Evolutionary conservation across 2,113 vertebrate species (phyloP).

Genomic region (Dascyllus trimaculatus): DNA sequence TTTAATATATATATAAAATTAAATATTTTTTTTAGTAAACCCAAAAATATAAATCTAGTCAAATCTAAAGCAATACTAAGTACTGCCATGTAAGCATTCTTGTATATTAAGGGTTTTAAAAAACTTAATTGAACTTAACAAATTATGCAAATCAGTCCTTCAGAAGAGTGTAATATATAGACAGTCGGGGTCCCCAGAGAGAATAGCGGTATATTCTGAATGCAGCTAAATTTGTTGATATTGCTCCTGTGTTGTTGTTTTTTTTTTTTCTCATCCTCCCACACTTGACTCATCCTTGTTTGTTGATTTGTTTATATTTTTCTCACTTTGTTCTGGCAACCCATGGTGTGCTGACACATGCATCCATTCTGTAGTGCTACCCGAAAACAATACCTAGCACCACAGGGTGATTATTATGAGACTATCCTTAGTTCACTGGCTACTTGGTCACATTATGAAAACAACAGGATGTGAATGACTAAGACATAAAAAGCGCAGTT

Average conservation of each 20-base stretch:
- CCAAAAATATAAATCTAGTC: too few relatives aligned
- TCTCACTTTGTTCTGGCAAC: constrained; percentile 49
- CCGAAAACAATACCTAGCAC: constrained; percentile 38
- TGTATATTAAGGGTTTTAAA: neutral
- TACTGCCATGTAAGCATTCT: neutral
- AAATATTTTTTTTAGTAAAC: too few relatives aligned
- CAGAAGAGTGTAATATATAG: neutral
- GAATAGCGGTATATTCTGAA: constrained; percentile 18
- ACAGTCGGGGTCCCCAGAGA: neutral
- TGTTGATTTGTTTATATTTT: constrained; percentile 50
- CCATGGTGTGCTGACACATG: constrained; percentile 50
- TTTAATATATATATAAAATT: too few relatives aligned
- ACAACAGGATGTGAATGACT: constrained; percentile 4
- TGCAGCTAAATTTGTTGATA: constrained; percentile 6
- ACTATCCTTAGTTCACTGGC: constrained; percentile 7
- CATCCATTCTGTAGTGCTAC: constrained; percentile 36
- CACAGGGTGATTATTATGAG: constrained; percentile 27
- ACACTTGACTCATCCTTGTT: constrained; percentile 53
- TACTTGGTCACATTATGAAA: constrained; percentile 7
- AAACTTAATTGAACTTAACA: too few relatives aligned
- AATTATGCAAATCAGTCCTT: neutral
- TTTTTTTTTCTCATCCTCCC: constrained; percentile 12
- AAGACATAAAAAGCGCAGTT: neutral
- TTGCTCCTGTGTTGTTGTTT: neutral
- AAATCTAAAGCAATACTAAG: too few relatives aligned